These are phyloP conservation scores for Planococcus citri DNA, from an alignment of 1,140 invertebrate genomes.

Conservation along the genomic window DNA sequence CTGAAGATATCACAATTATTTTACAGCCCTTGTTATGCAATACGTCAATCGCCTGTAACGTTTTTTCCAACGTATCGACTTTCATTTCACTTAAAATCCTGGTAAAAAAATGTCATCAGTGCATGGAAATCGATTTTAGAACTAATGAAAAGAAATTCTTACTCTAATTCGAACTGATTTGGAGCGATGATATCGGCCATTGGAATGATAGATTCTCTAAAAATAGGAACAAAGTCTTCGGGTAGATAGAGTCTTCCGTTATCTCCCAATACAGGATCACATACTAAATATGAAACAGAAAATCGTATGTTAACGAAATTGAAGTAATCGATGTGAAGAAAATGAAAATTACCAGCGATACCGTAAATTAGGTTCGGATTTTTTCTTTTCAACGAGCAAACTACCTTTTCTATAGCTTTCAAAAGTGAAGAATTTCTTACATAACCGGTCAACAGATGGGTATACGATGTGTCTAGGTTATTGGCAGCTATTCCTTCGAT, in stretches of 20 bases:
- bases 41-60: constrained; percentile 56
- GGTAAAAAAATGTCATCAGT: constrained; percentile 26
- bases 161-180: constrained; percentile 91
- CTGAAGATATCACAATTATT: constrained; percentile 76
- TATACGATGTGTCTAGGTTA: constrained; percentile 56
- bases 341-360: too few relatives aligned
- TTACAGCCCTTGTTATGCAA: constrained; percentile 68
- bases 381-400: constrained; percentile 58
- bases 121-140: too few relatives aligned
- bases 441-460: constrained; percentile 88
- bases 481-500: constrained; percentile 68
- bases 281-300: constrained; percentile 67
- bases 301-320: too few relatives aligned
- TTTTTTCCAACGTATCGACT: constrained; percentile 52
- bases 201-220: constrained; percentile 68
- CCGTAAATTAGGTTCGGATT: constrained; percentile 77
- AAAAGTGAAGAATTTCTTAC: constrained; percentile 76
- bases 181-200: constrained; percentile 90
- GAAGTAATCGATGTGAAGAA: too few relatives aligned
- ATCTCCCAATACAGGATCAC: constrained; percentile 97
- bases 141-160: too few relatives aligned
- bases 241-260: constrained; percentile 92
- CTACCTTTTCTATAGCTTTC: constrained; percentile 56
- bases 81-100: constrained; percentile 62
- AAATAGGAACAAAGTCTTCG: constrained; percentile 70